A percentile compares a stretch with the other conserved stretches of the same genome.
Evolutionary conservation across 2,797 vertebrate genomes (phyloP).

Genomic region (Melanotaenia maccullochi): DNA sequence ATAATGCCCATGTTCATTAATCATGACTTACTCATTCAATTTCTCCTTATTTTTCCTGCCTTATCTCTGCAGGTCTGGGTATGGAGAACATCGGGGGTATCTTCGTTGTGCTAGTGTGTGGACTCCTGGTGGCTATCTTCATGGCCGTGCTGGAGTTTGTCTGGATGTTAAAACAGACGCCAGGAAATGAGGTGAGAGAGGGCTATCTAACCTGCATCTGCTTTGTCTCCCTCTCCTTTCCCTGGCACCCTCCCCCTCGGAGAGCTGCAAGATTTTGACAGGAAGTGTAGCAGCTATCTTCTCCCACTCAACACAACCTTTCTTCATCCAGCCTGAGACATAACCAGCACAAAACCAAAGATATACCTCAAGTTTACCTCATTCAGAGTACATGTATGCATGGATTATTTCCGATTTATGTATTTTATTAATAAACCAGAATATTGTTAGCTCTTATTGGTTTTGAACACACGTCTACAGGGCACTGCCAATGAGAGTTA

Average conservation of each 20-base stretch:
- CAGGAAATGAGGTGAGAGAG: slow-evolving; percentile 94
- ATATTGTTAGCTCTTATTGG: slow-evolving; percentile 11
- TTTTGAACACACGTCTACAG: slow-evolving; percentile 22
- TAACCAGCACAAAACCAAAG: slow-evolving; percentile 66
- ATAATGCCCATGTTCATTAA: slow-evolving; percentile 11
- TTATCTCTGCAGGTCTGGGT: slow-evolving; percentile 86
- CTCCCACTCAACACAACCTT: slow-evolving; percentile 2
- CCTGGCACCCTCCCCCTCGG: slow-evolving; percentile 42
- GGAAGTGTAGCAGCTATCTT: slow-evolving; percentile 26
- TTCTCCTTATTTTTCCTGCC: slow-evolving; percentile 1
- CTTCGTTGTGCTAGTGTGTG: slow-evolving; percentile 99
- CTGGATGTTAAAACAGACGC: slow-evolving; percentile 94
- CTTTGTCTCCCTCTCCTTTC: slow-evolving; percentile 74
- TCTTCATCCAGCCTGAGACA: slow-evolving; percentile 1
- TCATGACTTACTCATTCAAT: neutral
- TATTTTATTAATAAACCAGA: neutral
- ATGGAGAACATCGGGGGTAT: slow-evolving; percentile 99
- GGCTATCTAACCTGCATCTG: slow-evolving; percentile 82
- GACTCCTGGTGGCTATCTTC: slow-evolving; percentile 97
- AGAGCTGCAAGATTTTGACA: slow-evolving; percentile 59
- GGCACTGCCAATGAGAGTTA: slow-evolving; percentile 36
- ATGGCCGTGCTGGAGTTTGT: slow-evolving; percentile 99
- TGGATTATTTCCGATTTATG: neutral
- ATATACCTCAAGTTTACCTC: slow-evolving; percentile 47
- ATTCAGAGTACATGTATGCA: neutral